phyloP scores from a whole-genome alignment of 2,113 vertebrate genomes.

The Hiodon alosoides region DNA sequence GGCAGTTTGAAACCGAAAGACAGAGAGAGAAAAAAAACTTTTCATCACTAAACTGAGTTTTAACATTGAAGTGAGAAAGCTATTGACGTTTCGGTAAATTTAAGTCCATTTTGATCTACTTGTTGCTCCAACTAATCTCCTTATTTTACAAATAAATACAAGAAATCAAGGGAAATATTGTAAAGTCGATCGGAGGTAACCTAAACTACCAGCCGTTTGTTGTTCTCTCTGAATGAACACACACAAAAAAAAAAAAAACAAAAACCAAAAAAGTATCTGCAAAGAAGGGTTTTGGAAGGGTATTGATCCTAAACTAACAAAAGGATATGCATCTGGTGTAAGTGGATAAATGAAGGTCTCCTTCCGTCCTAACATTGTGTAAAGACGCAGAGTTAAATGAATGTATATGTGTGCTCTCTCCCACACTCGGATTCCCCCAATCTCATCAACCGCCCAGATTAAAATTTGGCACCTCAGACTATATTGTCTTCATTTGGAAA shows the following conservation, averaged over 20 bases:
- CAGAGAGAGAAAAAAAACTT: too few species aligned
- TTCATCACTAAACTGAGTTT: too few species aligned
- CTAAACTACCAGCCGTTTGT: too few species aligned
- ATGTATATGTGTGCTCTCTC: constrained; percentile 30
- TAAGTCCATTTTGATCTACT: too few species aligned
- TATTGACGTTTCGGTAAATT: too few species aligned
- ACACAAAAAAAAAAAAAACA: too few species aligned
- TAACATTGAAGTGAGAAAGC: too few species aligned
- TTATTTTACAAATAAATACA: not conserved
- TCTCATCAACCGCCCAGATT: constrained; percentile 54
- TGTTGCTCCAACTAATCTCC: not conserved
- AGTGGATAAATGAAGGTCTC: not conserved
- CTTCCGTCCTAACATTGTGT: not conserved
- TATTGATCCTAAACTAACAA: constrained; percentile 4
- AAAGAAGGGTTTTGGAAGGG: constrained; percentile 8
- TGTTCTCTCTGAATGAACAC: too few species aligned
- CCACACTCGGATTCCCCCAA: constrained; percentile 29
- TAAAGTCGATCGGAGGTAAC: too few species aligned
- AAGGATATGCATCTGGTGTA: constrained; percentile 1
- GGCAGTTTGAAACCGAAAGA: constrained; percentile 13
- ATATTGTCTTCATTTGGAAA: constrained; percentile 91
- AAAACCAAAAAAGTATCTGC: too few species aligned
- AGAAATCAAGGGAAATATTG: too few species aligned
- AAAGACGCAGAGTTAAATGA: constrained; percentile 28
- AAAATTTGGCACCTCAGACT: constrained; percentile 60